These are phyloP conservation scores for Thamnaconus septentrionalis DNA, from an alignment of 2,113 vertebrate genomes.

Conservation along the genomic window DNA sequence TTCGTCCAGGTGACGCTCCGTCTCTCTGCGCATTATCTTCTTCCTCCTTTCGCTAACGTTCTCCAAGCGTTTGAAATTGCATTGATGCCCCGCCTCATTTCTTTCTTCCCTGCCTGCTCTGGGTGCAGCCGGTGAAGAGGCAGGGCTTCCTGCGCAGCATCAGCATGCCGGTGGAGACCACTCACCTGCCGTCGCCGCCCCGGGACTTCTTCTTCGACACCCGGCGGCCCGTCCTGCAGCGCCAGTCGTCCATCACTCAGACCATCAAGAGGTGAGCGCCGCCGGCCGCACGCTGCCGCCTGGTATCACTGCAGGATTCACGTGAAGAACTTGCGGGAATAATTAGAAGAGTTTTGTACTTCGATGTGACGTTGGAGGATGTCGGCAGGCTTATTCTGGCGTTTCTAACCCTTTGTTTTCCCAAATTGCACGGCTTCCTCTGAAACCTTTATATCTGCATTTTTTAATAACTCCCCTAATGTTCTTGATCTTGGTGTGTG, in stretches of 20 bases:
- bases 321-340: background rate
- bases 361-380: background rate
- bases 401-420: slow-evolving; percentile 14
- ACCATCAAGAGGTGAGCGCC: slow-evolving; percentile 91
- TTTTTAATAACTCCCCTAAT: slow-evolving; percentile 22
- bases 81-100: background rate
- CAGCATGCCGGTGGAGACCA: slow-evolving; percentile 91
- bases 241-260: slow-evolving; percentile 96
- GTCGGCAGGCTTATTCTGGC: background rate
- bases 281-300: background rate
- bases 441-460: slow-evolving; percentile 9
- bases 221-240: slow-evolving; percentile 82
- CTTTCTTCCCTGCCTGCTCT: background rate
- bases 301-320: background rate
- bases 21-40: background rate
- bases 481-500: slow-evolving; percentile 7
- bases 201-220: slow-evolving; percentile 74
- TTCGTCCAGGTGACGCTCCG: slow-evolving; percentile 80
- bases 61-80: background rate
- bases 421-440: slow-evolving; percentile 34
- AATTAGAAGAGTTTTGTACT: background rate
- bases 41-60: background rate
- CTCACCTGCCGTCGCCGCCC: slow-evolving; percentile 80
- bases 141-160: slow-evolving; percentile 89
- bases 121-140: slow-evolving; percentile 80